phyloP scores from a whole-genome alignment of 1,140 invertebrate species.

The Lasioglossum baleicum region DNA sequence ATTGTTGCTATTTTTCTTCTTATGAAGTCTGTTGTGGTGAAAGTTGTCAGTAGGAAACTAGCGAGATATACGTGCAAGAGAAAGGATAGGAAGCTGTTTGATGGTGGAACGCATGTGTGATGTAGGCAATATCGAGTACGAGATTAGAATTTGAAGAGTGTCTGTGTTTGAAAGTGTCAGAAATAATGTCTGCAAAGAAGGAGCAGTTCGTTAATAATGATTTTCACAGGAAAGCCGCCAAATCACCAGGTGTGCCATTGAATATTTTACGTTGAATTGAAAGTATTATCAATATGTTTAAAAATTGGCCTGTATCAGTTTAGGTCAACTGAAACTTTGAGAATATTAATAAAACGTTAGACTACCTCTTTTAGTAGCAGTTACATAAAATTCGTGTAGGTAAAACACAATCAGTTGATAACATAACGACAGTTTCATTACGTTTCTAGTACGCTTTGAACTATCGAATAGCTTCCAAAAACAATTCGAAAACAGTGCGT shows the following conservation, averaged over 20 bases:
- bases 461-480: not conserved
- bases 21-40: not conserved
- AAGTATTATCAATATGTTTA: not conserved
- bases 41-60: constrained; percentile 3
- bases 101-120: constrained; percentile 9
- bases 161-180: too few relatives aligned
- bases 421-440: not conserved
- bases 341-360: not conserved
- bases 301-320: not conserved
- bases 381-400: not conserved
- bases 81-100: constrained; percentile 15
- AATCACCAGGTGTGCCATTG: too few relatives aligned
- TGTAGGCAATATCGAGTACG: constrained; percentile 46
- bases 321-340: not conserved
- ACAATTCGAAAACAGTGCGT: not conserved
- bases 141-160: too few relatives aligned
- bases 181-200: too few relatives aligned
- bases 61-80: constrained; percentile 17
- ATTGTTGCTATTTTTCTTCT: not conserved
- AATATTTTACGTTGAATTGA: constrained; percentile 44
- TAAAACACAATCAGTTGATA: not conserved
- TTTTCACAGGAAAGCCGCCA: too few relatives aligned
- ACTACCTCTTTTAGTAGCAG: too few relatives aligned
- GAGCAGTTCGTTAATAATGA: too few relatives aligned
- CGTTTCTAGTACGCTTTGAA: not conserved